Evolutionary conservation across 2,797 vertebrate genomes (phyloP).

Genomic region (Triplophysa yarkandensis): DNA sequence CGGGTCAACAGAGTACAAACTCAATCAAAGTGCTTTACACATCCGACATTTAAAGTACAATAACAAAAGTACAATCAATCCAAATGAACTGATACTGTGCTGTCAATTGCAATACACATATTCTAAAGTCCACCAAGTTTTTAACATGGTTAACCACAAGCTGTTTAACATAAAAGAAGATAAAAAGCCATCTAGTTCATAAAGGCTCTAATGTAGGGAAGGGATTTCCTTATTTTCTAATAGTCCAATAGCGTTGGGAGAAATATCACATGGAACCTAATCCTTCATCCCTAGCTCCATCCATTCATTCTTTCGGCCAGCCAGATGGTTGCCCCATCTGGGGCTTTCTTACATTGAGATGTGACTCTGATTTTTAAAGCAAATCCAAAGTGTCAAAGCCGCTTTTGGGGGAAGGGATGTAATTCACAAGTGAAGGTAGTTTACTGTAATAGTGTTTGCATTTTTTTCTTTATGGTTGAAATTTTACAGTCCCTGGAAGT

Average conservation of each 20-base stretch:
- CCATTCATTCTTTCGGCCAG: conserved; percentile 24
- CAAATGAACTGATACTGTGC: not conserved
- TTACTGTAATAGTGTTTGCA: no score
- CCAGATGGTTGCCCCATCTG: conserved; percentile 57
- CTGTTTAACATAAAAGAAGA: not conserved
- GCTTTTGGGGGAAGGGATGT: conserved; percentile 14
- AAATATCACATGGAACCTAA: conserved; percentile 27
- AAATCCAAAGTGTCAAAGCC: conserved; percentile 40
- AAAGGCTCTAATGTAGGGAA: not conserved
- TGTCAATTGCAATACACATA: not conserved
- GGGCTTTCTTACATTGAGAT: conserved; percentile 24
- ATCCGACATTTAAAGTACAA: not conserved
- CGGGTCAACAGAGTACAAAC: not conserved
- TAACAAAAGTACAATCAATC: not conserved
- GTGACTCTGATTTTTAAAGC: conserved; percentile 37
- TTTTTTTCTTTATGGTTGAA: not conserved
- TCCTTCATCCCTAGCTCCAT: conserved; percentile 23
- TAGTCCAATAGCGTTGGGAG: conserved; percentile 15
- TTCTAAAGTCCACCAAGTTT: conserved; percentile 1
- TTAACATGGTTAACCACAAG: conserved; percentile 1
- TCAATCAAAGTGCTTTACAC: not conserved
- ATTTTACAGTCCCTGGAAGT: not conserved
- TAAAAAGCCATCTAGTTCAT: not conserved
- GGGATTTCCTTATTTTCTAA: not conserved
- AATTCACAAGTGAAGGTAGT: not conserved